Evolutionary conservation across 2,113 vertebrate genomes (phyloP).

Genomic region (Nematolebias whitei): DNA sequence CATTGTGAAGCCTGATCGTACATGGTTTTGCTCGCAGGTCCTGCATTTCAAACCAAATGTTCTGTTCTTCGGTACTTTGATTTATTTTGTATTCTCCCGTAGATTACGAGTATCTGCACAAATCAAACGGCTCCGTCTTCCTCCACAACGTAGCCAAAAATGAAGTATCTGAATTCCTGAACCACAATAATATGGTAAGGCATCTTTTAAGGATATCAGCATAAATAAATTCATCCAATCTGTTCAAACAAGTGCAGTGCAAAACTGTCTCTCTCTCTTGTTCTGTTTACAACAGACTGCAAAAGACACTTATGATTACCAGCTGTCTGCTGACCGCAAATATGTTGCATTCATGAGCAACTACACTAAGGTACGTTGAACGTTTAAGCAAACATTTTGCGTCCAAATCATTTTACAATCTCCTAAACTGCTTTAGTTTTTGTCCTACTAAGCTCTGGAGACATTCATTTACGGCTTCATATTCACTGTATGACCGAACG

Average conservation of each 20-base stretch:
- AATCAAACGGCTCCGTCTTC: constrained; percentile 76
- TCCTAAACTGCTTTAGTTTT: neutral
- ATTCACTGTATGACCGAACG: constrained; percentile 84
- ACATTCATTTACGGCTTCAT: constrained; percentile 90
- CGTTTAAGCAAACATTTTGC: neutral
- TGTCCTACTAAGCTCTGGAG: constrained; percentile 86
- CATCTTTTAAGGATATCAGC: neutral
- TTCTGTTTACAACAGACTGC: constrained; percentile 71
- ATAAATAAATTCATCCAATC: neutral
- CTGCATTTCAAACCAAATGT: neutral
- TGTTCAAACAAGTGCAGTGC: neutral
- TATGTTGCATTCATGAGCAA: constrained; percentile 92
- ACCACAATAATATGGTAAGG: constrained; percentile 84
- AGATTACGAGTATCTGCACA: constrained; percentile 77
- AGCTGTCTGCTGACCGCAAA: constrained; percentile 85
- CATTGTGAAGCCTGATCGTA: neutral
- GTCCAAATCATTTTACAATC: neutral
- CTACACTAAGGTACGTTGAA: constrained; percentile 84
- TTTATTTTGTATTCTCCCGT: neutral
- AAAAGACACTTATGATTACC: constrained; percentile 84
- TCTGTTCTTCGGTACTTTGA: neutral
- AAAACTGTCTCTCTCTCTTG: neutral
- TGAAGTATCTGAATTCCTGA: constrained; percentile 71
- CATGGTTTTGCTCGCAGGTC: neutral
- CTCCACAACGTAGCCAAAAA: constrained; percentile 77